Base-by-base conservation (phyloP, 2,113 vertebrate genomes). In the Cettia cetti region DNA sequence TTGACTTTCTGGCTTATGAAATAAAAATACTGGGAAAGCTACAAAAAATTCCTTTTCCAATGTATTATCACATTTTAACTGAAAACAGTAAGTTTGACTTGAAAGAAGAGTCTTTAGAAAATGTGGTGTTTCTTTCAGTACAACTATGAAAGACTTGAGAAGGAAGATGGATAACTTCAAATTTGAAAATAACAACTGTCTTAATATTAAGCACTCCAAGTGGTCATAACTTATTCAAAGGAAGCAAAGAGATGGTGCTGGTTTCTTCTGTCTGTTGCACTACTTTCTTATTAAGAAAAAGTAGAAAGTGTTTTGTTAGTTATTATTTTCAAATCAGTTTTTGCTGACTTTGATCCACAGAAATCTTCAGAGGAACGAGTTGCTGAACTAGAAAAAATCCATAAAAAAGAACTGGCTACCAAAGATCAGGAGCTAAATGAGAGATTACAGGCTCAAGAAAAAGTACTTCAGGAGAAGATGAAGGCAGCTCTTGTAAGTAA, bases 331-430 rank as follows among this genome's bases (percentile, higher is more conserved):
- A 82, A 71, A 59, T 61, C 0, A 26, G 0, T 28, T 79, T 82
- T 90, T 86, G 84, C 6, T 86, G 15, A 30, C 53, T 83, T 81
- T 83, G 37, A 70, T 90, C 96, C 90, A 78, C 93, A 99, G 99
- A 99, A 99, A 90, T 98, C 98, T 54, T 98, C 98, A 59, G 99
- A 99, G 88, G 98, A 99, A 49, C 98, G 91, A 30, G 96, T 99
- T 56, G 94, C 97, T 89, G 97, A 98, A 71, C 76, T 99, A 82
- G 98, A 99, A 97, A 98, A 98, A 75, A 75, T 95, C 65, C 98
- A 99, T 92, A 94, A 96, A 84, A 97, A 99, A 87, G 98, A 98
- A 86, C 77, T 99, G 92, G 97, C 97, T 91, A 95, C 74, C 57
- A 99, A 99, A 97, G 99, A 99, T 80, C 96, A 97, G 81, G 98